These are phyloP conservation scores for Hippocampus kuda DNA, from an alignment of 2,797 vertebrate genomes.

Conservation along the genomic window DNA sequence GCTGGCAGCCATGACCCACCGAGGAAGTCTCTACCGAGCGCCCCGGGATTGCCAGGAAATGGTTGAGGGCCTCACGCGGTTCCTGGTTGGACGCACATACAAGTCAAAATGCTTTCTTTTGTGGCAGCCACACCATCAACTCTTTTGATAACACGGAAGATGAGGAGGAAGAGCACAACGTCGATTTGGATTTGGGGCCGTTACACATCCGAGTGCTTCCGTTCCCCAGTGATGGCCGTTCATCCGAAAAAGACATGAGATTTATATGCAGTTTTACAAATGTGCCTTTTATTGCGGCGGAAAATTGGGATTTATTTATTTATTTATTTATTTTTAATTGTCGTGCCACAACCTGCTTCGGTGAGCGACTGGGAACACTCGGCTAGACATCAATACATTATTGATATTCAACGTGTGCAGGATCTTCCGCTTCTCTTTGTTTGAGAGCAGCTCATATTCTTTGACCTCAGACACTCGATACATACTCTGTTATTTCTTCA, in stretches of 20 bases:
- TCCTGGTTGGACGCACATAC: slow-evolving; percentile 43
- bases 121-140: slow-evolving; percentile 2
- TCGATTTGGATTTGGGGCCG: background rate
- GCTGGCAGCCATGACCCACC: slow-evolving; percentile 38
- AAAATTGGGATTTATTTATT: background rate
- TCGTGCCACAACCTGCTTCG: background rate
- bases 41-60: slow-evolving; percentile 54
- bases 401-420: background rate
- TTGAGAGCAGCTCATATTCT: background rate
- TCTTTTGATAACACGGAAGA: slow-evolving; percentile 1
- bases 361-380: background rate
- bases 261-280: background rate
- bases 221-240: background rate
- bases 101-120: slow-evolving; percentile 13
- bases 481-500: background rate
- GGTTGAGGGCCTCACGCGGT: slow-evolving; percentile 42
- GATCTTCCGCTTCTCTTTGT: background rate
- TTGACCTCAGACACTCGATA: background rate
- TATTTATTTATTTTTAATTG: background rate
- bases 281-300: background rate
- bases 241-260: background rate
- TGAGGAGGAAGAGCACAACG: background rate
- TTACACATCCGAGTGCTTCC: background rate
- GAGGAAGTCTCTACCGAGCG: slow-evolving; percentile 59
- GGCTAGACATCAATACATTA: background rate